Evolutionary conservation across 2,888 invertebrate genomes (phyloP).

Genomic region (Alitta virens): DNA sequence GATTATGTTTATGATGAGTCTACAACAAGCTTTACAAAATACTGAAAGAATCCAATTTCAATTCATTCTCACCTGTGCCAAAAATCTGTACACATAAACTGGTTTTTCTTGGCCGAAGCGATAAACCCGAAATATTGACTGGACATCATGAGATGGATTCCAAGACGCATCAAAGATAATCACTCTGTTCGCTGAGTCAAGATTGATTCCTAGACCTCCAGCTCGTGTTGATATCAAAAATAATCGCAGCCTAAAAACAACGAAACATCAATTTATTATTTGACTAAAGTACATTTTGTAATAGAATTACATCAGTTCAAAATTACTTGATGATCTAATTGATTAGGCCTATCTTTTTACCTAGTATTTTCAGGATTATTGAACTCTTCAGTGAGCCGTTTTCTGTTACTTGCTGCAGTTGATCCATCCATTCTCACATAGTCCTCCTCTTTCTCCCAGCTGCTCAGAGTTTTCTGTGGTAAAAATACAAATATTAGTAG

Average conservation of each 20-base stretch:
- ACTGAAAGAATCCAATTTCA: too few relatives aligned
- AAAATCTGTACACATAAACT: constrained; percentile 91
- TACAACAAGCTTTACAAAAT: too few relatives aligned
- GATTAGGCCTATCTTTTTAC: constrained; percentile 59
- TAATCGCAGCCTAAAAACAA: constrained; percentile 63
- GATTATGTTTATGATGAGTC: too few relatives aligned
- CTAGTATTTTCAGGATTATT: constrained; percentile 80
- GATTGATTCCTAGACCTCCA: constrained; percentile 94
- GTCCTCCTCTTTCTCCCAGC: constrained; percentile 51
- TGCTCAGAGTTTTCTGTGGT: neutral
- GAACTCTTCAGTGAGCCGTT: constrained; percentile 81
- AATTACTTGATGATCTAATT: too few relatives aligned
- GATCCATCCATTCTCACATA: constrained; percentile 78
- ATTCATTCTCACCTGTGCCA: constrained; percentile 78
- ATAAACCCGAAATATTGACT: constrained; percentile 96
- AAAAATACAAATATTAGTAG: too few relatives aligned
- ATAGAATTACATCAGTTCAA: neutral
- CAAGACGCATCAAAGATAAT: constrained; percentile 98
- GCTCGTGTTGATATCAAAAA: constrained; percentile 96
- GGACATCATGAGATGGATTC: constrained; percentile 97
- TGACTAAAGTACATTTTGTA: neutral
- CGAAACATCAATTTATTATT: neutral
- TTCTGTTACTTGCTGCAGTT: constrained; percentile 80
- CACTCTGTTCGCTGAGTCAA: constrained; percentile 94
- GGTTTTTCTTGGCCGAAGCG: constrained; percentile 97